Conservation (phyloP, 2,888 invertebrate species). For the Ochlodes sylvanus region DNA sequence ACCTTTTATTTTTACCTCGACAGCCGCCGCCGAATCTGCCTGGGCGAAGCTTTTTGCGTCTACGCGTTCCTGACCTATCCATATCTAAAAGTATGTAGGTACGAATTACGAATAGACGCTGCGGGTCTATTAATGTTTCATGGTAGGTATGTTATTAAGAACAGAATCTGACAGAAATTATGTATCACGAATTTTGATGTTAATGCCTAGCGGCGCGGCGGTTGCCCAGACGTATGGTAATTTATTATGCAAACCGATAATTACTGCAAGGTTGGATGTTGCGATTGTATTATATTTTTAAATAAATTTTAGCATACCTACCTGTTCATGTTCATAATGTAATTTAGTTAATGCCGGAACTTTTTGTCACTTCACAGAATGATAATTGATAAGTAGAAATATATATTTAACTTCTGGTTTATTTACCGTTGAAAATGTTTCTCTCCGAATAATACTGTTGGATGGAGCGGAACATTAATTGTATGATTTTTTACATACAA, state of each 20-base stretch:
- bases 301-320: neutral
- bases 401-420: neutral
- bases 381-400: too few relatives aligned
- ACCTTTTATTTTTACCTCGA: constrained; percentile 68
- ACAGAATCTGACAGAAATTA: constrained; percentile 25
- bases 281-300: neutral
- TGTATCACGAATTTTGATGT: constrained; percentile 22
- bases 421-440: too few relatives aligned
- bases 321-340: neutral
- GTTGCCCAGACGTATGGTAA: constrained; percentile 41
- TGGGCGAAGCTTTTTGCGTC: constrained; percentile 59
- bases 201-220: constrained; percentile 29
- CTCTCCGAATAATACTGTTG: too few relatives aligned
- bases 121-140: constrained; percentile 25
- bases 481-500: too few relatives aligned
- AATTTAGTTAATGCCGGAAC: neutral
- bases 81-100: constrained; percentile 42
- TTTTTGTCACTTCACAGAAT: neutral
- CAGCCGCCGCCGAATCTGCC: constrained; percentile 62
- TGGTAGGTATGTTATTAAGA: constrained; percentile 25
- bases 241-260: constrained; percentile 41
- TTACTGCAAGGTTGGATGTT: constrained; percentile 30
- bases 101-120: constrained; percentile 35
- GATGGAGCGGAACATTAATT: too few relatives aligned
- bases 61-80: constrained; percentile 64